These are phyloP conservation scores for Microplitis deprimator DNA, from an alignment of 2,888 invertebrate species.

Conservation along the genomic window DNA sequence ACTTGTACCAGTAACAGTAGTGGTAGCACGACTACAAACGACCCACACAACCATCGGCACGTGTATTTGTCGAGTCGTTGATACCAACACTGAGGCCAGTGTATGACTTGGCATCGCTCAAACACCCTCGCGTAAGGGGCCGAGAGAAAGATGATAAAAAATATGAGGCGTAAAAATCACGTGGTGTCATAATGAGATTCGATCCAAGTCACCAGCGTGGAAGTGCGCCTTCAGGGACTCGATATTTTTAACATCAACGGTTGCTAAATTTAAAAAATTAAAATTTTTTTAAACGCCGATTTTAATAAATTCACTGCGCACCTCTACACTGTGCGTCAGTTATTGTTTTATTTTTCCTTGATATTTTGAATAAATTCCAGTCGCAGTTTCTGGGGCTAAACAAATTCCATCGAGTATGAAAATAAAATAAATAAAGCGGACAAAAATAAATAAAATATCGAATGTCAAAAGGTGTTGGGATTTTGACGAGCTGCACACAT, in stretches of 20 bases:
- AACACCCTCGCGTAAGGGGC: conserved; percentile 7
- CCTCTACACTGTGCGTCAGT: too few relatives aligned
- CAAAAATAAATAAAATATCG: conserved; percentile 49
- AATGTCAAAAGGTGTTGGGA: conserved; percentile 48
- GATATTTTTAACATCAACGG: neutral
- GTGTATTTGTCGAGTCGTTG: too few relatives aligned
- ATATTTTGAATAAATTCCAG: too few relatives aligned
- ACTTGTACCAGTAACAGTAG: conserved; percentile 11
- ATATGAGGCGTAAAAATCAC: conserved; percentile 43
- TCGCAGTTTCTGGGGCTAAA: too few relatives aligned
- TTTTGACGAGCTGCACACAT: neutral
- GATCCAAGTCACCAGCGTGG: conserved; percentile 48
- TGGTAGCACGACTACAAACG: conserved; percentile 7
- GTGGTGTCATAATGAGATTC: conserved; percentile 46
- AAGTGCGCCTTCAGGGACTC: conserved; percentile 43
- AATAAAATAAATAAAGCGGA: conserved; percentile 18
- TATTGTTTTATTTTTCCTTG: too few relatives aligned
- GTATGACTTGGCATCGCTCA: neutral
- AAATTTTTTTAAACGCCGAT: too few relatives aligned
- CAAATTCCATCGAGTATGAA: neutral
- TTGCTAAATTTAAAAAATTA: too few relatives aligned
- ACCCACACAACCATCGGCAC: too few relatives aligned
- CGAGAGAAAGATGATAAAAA: conserved; percentile 35
- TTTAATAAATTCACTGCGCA: too few relatives aligned
- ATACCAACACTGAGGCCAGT: neutral